Conservation (phyloP, 2,888 invertebrate genomes). For the Hesperia comma region DNA sequence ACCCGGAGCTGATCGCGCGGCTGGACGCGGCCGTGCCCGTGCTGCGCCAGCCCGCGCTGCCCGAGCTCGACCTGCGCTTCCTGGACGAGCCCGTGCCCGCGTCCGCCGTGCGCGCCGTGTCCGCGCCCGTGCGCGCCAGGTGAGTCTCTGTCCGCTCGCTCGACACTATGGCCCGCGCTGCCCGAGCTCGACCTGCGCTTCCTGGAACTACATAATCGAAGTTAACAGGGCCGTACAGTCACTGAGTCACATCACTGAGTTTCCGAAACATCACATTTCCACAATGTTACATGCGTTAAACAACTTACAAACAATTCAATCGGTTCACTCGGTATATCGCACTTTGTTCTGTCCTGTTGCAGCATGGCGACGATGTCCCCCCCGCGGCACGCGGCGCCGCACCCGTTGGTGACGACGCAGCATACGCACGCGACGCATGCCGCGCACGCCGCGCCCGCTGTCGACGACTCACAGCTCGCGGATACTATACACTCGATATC, state of each 20-base stretch:
- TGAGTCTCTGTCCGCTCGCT: conserved; percentile 33
- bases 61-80: conserved; percentile 77
- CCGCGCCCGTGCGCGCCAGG: conserved; percentile 54
- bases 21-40: conserved; percentile 84
- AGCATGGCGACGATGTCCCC: conserved; percentile 82
- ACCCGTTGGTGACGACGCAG: conserved; percentile 47
- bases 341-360: conserved; percentile 30
- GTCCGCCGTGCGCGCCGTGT: conserved; percentile 49
- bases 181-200: conserved; percentile 78
- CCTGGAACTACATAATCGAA: no score
- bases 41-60: conserved; percentile 59
- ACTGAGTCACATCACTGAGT: no score
- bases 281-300: no score
- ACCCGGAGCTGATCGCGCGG: conserved; percentile 87
- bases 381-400: conserved; percentile 72
- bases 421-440: conserved; percentile 27
- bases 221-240: no score
- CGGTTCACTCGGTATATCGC: no score
- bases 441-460: conserved; percentile 43
- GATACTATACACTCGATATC: conserved; percentile 79
- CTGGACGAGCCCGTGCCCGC: conserved; percentile 76
- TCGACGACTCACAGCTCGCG: conserved; percentile 73
- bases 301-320: no score
- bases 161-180: conserved; percentile 50
- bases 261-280: no score